Conservation (phyloP, 92 coral and sea anemone species). For the Nematostella vectensis region DNA sequence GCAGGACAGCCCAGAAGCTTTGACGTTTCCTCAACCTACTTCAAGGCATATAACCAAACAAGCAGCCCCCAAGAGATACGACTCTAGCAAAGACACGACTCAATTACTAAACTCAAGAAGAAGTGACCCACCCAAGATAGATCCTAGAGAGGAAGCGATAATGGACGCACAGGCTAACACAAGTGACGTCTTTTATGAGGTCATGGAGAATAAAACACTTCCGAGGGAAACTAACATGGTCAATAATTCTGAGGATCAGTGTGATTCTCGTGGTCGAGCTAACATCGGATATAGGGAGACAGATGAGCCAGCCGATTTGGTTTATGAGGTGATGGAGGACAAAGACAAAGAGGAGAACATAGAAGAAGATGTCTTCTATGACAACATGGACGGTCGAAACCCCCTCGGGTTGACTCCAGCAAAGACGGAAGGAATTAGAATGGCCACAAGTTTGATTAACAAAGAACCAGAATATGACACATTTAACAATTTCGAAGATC, state of each 20-base stretch:
- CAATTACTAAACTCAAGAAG: too few relatives aligned
- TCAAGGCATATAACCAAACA: neutral
- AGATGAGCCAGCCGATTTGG: neutral
- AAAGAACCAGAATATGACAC: neutral
- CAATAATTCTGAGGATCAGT: neutral
- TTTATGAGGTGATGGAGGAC: neutral
- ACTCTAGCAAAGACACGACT: too few relatives aligned
- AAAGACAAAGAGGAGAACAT: neutral
- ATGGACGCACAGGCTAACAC: neutral
- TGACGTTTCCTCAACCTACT: too few relatives aligned
- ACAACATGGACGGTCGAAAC: neutral
- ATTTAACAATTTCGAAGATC: neutral
- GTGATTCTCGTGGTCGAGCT: neutral
- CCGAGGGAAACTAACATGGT: neutral
- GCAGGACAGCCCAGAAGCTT: too few relatives aligned
- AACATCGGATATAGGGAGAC: neutral
- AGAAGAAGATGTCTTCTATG: neutral
- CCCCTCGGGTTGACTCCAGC: neutral
- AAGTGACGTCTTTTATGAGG: neutral
- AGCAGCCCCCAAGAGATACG: too few relatives aligned
- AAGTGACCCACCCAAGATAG: neutral
- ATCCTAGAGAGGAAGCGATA: constrained; percentile 1
- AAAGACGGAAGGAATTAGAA: neutral
- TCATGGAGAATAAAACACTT: constrained; percentile 2
- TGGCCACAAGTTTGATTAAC: too few relatives aligned